Evolutionary conservation across 2,888 invertebrate genomes (phyloP).

Genomic region (Andrena hattorfiana): DNA sequence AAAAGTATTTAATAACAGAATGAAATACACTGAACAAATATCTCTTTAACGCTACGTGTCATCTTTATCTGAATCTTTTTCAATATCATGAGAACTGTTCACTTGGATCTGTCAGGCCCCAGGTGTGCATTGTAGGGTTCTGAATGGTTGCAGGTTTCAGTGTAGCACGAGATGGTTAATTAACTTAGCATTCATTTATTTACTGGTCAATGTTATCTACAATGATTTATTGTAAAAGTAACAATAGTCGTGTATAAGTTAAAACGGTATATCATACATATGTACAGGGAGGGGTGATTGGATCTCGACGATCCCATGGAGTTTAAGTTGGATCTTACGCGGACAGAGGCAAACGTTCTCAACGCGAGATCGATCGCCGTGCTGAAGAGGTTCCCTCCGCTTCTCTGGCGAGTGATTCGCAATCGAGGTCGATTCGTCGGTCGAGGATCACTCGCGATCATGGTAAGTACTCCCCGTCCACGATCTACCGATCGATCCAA

Average conservation of each 20-base stretch:
- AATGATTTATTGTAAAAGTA: conserved; percentile 82
- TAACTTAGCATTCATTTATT: conserved; percentile 78
- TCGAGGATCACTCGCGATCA: conserved; percentile 54
- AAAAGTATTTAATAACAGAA: no score
- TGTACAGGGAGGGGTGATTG: conserved; percentile 71
- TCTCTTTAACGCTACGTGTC: no score
- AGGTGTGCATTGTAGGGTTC: background rate
- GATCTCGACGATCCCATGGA: conserved; percentile 17
- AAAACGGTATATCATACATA: conserved; percentile 82
- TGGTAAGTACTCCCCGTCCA: conserved; percentile 6
- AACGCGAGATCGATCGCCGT: conserved; percentile 26
- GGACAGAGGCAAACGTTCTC: background rate
- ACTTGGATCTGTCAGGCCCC: no score
- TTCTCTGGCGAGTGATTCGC: conserved; percentile 43
- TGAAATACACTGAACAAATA: no score
- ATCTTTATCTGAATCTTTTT: no score
- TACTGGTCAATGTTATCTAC: conserved; percentile 80
- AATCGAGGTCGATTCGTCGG: conserved; percentile 64
- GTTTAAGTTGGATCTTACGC: background rate
- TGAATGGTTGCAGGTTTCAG: background rate
- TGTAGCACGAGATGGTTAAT: conserved; percentile 37
- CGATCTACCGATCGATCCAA: conserved; percentile 44
- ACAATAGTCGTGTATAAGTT: conserved; percentile 81
- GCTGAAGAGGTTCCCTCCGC: conserved; percentile 11
- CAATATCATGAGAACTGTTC: no score